Conservation (phyloP, 2,113 vertebrate genomes). For the Lamprologus speciosus region DNA sequence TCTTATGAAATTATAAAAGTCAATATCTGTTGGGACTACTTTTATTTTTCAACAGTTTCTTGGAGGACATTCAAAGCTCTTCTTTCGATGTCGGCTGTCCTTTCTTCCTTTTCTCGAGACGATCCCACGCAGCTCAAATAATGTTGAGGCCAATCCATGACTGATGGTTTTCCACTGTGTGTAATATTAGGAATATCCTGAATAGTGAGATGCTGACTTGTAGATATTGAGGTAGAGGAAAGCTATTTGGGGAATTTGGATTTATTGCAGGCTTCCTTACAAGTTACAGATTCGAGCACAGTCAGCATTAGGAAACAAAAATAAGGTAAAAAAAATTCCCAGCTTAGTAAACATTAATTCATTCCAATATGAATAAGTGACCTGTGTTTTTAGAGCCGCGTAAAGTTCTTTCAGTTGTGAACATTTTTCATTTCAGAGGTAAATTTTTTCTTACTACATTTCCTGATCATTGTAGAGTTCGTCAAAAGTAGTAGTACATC, state of each 20-base stretch:
- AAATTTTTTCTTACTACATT: not conserved
- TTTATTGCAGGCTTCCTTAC: accelerated
- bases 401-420: not conserved
- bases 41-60: not conserved
- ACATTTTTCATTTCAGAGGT: not conserved
- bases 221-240: not conserved
- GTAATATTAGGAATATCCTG: not conserved
- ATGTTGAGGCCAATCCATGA: not conserved
- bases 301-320: not conserved
- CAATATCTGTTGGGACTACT: not conserved
- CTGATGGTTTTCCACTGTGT: not conserved
- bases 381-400: accelerated
- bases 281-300: accelerated
- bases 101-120: not conserved
- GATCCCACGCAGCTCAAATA: not conserved
- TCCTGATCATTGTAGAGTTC: not conserved
- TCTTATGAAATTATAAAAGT: not conserved
- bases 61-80: not conserved
- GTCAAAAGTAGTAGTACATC: not conserved
- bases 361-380: not conserved
- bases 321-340: not conserved
- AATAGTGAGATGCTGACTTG: not conserved
- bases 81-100: accelerated
- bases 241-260: accelerated
- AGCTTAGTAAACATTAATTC: not conserved